Conservation (phyloP, 2,113 vertebrate species). For the Malurus alboscapulatus region DNA sequence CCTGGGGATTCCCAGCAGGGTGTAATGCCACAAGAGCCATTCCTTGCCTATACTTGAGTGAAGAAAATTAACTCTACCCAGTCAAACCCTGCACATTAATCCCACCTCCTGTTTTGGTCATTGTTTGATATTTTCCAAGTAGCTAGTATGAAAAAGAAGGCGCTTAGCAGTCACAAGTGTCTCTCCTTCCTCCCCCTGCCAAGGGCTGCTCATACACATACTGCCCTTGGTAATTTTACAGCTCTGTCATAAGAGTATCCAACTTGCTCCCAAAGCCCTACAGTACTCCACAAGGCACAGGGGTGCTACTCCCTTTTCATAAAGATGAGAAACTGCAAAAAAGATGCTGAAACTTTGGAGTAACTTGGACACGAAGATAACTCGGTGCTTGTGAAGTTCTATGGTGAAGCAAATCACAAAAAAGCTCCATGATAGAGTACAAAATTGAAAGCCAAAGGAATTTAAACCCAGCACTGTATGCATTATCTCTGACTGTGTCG, state of each 20-base stretch:
- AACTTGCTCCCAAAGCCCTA: neutral
- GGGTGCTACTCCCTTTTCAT: neutral
- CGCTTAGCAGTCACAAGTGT: neutral
- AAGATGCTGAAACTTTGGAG: neutral
- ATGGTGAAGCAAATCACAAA: fast-evolving
- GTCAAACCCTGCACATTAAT: neutral
- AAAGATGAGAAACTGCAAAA: neutral
- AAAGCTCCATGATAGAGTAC: neutral
- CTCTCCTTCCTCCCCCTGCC: neutral
- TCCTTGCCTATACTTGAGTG: neutral
- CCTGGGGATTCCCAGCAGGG: neutral
- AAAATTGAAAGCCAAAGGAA: neutral
- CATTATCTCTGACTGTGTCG: neutral
- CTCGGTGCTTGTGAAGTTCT: neutral
- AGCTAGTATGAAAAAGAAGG: neutral
- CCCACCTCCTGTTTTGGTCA: neutral
- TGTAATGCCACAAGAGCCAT: neutral
- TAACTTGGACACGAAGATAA: neutral
- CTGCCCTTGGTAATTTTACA: neutral
- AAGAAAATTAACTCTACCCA: neutral
- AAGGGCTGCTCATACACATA: neutral
- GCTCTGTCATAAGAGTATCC: neutral
- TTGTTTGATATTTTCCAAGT: neutral
- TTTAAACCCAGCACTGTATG: neutral
- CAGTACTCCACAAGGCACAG: neutral